A percentile compares a stretch with the other conserved stretches of the same genome.
phyloP scores from a whole-genome alignment of 1,140 invertebrate genomes.

The Meloidogyne hapla region DNA sequence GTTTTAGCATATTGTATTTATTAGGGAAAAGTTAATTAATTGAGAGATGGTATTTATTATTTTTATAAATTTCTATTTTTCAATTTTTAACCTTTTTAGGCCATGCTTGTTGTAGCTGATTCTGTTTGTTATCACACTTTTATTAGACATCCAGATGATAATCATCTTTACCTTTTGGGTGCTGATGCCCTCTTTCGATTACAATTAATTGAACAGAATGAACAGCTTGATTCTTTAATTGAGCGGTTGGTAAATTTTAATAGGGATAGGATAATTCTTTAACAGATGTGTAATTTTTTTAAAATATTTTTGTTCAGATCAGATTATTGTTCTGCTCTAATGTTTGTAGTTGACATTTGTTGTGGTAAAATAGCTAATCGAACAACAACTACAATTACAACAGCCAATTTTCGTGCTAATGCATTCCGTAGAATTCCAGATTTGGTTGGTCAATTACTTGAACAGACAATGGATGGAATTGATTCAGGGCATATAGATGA shows the following conservation, averaged over 20 bases:
- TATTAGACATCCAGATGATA: constrained; percentile 70
- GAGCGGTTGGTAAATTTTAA: constrained; percentile 14
- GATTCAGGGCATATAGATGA: constrained; percentile 42
- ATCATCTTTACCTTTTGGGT: constrained; percentile 80
- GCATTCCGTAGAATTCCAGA: constrained; percentile 28
- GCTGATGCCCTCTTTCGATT: constrained; percentile 78
- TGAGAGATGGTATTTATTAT: no score
- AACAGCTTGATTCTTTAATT: constrained; percentile 66
- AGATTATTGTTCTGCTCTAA: constrained; percentile 45
- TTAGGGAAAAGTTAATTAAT: no score
- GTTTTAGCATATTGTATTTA: no score
- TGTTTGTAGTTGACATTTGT: constrained; percentile 52
- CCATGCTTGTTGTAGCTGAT: constrained; percentile 74
- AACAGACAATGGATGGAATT: constrained; percentile 43
- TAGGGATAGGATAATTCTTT: not conserved
- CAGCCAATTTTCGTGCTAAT: constrained; percentile 4
- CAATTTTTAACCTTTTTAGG: constrained; percentile 49
- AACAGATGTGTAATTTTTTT: constrained; percentile 19
- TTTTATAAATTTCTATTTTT: no score
- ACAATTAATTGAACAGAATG: constrained; percentile 78
- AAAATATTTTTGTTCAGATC: constrained; percentile 37
- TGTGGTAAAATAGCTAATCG: constrained; percentile 38
- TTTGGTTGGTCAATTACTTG: constrained; percentile 55
- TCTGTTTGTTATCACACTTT: constrained; percentile 86
- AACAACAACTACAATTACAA: not conserved